phyloP scores from a whole-genome alignment of 1,140 invertebrate species.

The Octopus sinensis region DNA sequence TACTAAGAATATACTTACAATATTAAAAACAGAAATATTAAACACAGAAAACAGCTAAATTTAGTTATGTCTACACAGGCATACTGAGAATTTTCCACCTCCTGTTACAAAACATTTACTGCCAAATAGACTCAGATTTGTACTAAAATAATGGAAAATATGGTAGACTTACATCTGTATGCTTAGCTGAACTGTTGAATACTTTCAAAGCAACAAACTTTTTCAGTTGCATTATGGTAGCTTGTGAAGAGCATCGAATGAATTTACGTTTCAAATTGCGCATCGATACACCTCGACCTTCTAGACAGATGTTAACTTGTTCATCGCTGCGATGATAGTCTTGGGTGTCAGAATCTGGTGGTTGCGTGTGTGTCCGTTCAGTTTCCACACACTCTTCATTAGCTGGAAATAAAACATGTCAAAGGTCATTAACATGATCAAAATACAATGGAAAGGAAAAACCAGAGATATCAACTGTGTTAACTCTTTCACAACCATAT shows the following conservation, averaged over 20 bases:
- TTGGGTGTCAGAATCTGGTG: slow-evolving; percentile 50
- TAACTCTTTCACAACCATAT: background rate
- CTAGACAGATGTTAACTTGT: slow-evolving; percentile 65
- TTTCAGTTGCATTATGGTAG: slow-evolving; percentile 93
- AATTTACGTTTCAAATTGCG: slow-evolving; percentile 65
- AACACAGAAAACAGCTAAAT: too few relatives aligned
- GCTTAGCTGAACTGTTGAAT: slow-evolving; percentile 84
- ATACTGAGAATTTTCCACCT: too few relatives aligned
- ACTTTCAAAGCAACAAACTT: slow-evolving; percentile 97
- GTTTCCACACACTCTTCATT: background rate
- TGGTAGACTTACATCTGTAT: slow-evolving; percentile 80
- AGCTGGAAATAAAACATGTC: background rate
- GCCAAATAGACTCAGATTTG: too few relatives aligned
- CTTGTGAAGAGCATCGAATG: slow-evolving; percentile 90
- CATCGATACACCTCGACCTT: slow-evolving; percentile 44
- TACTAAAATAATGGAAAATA: too few relatives aligned
- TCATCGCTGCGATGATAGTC: slow-evolving; percentile 93
- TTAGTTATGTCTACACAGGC: too few relatives aligned
- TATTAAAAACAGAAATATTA: too few relatives aligned
- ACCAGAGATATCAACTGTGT: background rate
- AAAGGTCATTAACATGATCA: background rate
- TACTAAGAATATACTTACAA: too few relatives aligned
- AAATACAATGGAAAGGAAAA: background rate
- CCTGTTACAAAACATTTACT: too few relatives aligned
- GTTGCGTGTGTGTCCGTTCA: background rate